phyloP scores from a whole-genome alignment of 2,888 invertebrate genomes.

The Piscicola geometra region DNA sequence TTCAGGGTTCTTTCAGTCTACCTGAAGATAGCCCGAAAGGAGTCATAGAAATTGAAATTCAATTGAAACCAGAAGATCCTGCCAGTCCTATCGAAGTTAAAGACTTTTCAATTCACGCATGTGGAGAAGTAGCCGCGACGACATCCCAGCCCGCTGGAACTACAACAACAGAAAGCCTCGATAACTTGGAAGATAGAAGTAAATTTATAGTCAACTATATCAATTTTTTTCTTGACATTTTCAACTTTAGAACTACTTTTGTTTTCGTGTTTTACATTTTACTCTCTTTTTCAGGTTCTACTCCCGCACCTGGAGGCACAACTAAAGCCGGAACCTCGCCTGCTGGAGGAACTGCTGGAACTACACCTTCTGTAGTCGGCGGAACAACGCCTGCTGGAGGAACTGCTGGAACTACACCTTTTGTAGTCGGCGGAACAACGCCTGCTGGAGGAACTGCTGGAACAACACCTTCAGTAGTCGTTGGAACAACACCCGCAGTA shows the following conservation, averaged over 20 bases:
- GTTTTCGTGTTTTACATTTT: background rate
- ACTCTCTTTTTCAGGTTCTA: background rate
- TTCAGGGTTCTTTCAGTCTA: background rate
- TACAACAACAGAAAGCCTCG: background rate
- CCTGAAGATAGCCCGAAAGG: background rate
- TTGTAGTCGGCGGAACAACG: background rate
- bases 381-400: background rate
- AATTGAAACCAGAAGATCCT: background rate
- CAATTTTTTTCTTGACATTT: too few relatives aligned
- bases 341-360: background rate
- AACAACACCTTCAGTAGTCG: background rate
- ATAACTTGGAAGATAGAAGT: background rate
- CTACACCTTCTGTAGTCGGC: background rate
- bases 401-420: background rate
- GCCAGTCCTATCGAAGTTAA: background rate
- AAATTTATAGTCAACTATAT: background rate
- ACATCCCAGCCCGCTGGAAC: background rate
- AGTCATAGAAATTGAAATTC: background rate
- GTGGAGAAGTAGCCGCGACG: background rate
- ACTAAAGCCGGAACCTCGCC: background rate
- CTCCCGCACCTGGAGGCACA: background rate
- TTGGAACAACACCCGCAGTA: too few relatives aligned
- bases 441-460: background rate
- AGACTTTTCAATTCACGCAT: slow-evolving; percentile 1
- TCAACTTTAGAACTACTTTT: too few relatives aligned